Base-by-base conservation (phyloP, 1,140 invertebrate genomes). In the Acromyrmex charruanus region DNA sequence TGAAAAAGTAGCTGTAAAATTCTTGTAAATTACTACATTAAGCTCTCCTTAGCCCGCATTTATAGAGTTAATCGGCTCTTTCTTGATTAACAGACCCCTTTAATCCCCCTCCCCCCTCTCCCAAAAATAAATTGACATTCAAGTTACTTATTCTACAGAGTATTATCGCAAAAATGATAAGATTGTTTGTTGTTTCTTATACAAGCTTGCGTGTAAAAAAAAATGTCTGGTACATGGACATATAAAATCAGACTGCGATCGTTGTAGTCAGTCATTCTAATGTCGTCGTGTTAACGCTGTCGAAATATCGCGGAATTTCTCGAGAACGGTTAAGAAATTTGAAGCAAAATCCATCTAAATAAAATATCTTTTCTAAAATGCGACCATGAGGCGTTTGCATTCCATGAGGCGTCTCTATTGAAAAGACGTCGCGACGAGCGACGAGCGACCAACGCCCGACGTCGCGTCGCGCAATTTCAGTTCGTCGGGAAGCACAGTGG, bases 401-500 rank as follows among this genome's bases (percentile, higher is more conserved):
- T 44, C n/a, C 10, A 6, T 4, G 65, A 39, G 65, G n/a, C 35
- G 5, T 21, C 4, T 14, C 35, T n/a, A 14, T 68, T n/a, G 35
- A 39, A 68, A 14, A 74, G 72, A 58, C 28, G 51, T 75, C 72
- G 72, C 72, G 72, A 75, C 51, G 71, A 1, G 72, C 72, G 72
- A 75, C 51, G 71, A 1, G 16, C 28, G 53, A 31, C 5, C 51
- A 35, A n/a, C 28, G 71, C 25, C 61, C 85, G 35, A 21, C 61
- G 69, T 49, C 68, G 68, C 49, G 69, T 18, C 71, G 71, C 51
- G 71, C 49, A 74, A 35, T 75, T 58, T 77, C 74, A 77, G 35
- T 12, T 61, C 44, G 72, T 25, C 21, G 59, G 35, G 9, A 9
- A 61, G 58, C 35, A 63, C 21, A 16, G 69, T 58, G 87, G 80